Evolutionary conservation across 2,797 vertebrate genomes (phyloP), one percentile per base, ranked within the genome.

Genomic region (Paratrypauchen microcephalus): DNA sequence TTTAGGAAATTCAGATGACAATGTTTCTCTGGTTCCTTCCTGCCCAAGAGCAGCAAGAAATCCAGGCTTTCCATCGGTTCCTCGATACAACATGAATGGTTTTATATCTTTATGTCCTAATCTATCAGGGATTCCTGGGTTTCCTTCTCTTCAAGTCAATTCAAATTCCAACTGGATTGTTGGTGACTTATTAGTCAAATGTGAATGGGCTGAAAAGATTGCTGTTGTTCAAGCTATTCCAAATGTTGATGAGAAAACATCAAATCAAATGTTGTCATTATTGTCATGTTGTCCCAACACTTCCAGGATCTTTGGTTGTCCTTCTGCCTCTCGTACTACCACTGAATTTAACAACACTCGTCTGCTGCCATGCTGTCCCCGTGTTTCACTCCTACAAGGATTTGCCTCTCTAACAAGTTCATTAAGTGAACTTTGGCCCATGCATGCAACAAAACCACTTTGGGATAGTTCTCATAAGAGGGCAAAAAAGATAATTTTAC

Each of bases 31-130:
- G 47, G 70, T 68, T 71, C 70, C 79, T 30, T 83, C 81, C 32
- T 91, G 89, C 56, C 85, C 90, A 71, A 30, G 62, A 73, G 15
- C 68, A 66, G 77, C 89, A 66, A 71, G 55, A 47, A 76, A 82
- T 72, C 75, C 78, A 71, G 91, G 91, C 6, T 86, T 89, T 65
- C 84, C 88, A 24, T 90, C 88, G 21, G 48, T 75, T 24, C 70
- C 70, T 2, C 66, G 0, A 66, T 86, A 81, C 50, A 82, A 26
- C 59, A 84, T 85, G 58, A 55, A 72, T 8, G 76, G 52, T 68
- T 68, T 90, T 57, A 36, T 72, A 67, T 73, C 76, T 4, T 15
- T 69, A 80, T 92, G 86, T 60, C 73, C 88, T 0, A 80, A 83
- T 71, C 41, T 64, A 47, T 87, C 84, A 28, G 75, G 47, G 41